These are phyloP conservation scores for Rhabdornis inornatus DNA, from an alignment of 2,113 vertebrate genomes.

Conservation along the genomic window DNA sequence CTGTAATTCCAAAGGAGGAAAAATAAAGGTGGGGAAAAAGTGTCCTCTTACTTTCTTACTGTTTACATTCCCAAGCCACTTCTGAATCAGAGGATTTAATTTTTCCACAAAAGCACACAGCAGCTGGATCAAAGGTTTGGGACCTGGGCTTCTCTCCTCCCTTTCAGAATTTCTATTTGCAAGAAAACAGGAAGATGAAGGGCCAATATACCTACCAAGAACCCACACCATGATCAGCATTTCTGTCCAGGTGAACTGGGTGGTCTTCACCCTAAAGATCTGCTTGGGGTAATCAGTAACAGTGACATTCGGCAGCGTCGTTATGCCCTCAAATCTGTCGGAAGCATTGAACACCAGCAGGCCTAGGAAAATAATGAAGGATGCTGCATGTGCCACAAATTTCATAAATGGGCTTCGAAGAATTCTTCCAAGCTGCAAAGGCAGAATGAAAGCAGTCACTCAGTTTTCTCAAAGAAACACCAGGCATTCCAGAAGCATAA, in stretches of 20 bases:
- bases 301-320: slow-evolving; percentile 81
- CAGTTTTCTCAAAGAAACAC: neutral
- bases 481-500: neutral
- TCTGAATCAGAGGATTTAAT: neutral
- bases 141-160: neutral
- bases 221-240: slow-evolving; percentile 93
- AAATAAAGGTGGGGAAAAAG: neutral
- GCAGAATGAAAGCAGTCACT: slow-evolving; percentile 1
- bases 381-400: slow-evolving; percentile 88
- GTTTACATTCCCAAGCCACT: neutral
- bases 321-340: slow-evolving; percentile 86
- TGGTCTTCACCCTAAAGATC: slow-evolving; percentile 89
- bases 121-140: neutral
- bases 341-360: slow-evolving; percentile 89
- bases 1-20: neutral
- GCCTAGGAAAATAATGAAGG: slow-evolving; percentile 90
- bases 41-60: neutral
- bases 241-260: slow-evolving; percentile 87
- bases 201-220: slow-evolving; percentile 75
- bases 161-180: neutral
- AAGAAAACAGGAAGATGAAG: neutral
- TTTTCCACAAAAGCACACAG: neutral
- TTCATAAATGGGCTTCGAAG: slow-evolving; percentile 91
- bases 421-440: slow-evolving; percentile 80
- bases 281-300: slow-evolving; percentile 86